Percentiles rank a stretch among this genome's conserved stretches.
phyloP scores from a whole-genome alignment of 2,888 invertebrate genomes.

The Leucozona laternaria region DNA sequence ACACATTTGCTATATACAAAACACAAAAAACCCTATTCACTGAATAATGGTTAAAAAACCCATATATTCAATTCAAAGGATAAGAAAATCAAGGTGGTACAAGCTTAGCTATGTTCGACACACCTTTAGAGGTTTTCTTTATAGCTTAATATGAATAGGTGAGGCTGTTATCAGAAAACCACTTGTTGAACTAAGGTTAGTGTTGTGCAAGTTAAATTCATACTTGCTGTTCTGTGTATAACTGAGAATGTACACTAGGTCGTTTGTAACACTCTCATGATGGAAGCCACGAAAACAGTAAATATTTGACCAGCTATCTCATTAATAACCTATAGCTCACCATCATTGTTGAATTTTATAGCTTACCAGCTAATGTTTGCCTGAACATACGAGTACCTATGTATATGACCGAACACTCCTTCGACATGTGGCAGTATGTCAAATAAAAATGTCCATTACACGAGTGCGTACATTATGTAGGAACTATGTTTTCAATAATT shows the following conservation, averaged over 20 bases:
- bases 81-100: background rate
- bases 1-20: background rate
- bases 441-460: constrained; percentile 7
- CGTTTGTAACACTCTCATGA: background rate
- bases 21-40: background rate
- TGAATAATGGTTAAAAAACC: background rate
- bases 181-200: constrained; percentile 8
- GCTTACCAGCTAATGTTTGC: background rate
- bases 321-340: background rate
- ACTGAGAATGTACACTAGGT: no score
- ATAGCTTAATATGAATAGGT: background rate
- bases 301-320: constrained; percentile 7
- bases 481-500: background rate
- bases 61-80: background rate
- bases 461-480: background rate
- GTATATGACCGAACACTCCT: background rate
- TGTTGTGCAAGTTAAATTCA: constrained; percentile 8
- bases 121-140: background rate
- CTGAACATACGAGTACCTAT: no score
- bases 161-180: constrained; percentile 3
- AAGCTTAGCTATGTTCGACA: background rate
- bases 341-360: background rate
- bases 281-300: background rate
- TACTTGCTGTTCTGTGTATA: background rate
- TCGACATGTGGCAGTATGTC: constrained; percentile 8